Evolutionary conservation across 92 coral and sea anemone species (phyloP).

Genomic region (Porites evermanni): DNA sequence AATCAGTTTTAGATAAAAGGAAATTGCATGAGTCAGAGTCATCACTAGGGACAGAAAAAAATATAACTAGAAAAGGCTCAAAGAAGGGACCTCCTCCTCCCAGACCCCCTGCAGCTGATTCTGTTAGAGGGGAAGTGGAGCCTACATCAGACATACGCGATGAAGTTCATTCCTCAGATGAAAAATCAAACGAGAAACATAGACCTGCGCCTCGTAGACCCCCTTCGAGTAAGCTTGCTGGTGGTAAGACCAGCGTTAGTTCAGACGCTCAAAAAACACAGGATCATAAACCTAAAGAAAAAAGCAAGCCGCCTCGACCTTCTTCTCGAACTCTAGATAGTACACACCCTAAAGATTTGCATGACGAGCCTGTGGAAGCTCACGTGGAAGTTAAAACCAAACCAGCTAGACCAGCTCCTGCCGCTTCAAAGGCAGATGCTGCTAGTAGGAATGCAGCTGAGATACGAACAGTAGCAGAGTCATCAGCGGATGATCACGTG

Average conservation of each 20-base stretch:
- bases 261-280: too few relatives aligned
- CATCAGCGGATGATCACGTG: conserved; percentile 39
- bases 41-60: background rate
- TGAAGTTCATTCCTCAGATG: background rate
- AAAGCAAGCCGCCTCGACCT: conserved; percentile 21
- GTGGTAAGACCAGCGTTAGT: background rate
- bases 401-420: conserved; percentile 79
- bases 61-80: conserved; percentile 17
- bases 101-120: conserved; percentile 36
- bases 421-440: conserved; percentile 1
- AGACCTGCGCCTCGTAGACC: conserved; percentile 40
- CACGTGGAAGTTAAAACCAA: conserved; percentile 48
- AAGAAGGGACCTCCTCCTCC: conserved; percentile 23
- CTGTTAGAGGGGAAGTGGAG: background rate
- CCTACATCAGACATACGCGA: background rate
- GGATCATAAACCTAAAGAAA: conserved; percentile 14
- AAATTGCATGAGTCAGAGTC: background rate
- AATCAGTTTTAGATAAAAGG: background rate
- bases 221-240: background rate
- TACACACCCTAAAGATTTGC: background rate
- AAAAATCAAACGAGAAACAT: conserved; percentile 8
- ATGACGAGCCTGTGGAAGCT: background rate
- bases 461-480: conserved; percentile 14
- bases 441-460: conserved; percentile 9
- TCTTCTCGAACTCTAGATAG: conserved; percentile 13